These are phyloP conservation scores for Penaeus vannamei DNA, from an alignment of 1,140 invertebrate genomes.

Conservation along the genomic window DNA sequence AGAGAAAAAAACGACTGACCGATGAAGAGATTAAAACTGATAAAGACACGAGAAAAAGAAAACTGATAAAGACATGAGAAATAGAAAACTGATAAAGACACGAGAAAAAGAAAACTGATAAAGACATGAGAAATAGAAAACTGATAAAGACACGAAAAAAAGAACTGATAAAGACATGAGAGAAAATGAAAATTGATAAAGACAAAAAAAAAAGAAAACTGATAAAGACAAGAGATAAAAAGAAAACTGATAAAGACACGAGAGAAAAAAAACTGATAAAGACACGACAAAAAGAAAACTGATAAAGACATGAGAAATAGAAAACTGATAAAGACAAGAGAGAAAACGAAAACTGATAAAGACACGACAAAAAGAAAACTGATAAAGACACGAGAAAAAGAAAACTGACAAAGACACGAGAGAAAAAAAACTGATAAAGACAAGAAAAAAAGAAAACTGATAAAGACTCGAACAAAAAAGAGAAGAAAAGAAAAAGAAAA, in stretches of 20 bases:
- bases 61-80: not conserved
- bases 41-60: not conserved
- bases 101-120: not conserved
- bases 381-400: not conserved
- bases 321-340: not conserved
- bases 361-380: not conserved
- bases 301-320: not conserved
- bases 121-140: not conserved
- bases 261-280: not conserved
- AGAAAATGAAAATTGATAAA: not conserved
- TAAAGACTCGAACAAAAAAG: not conserved
- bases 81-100: not conserved
- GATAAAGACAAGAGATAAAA: not conserved
- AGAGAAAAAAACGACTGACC: not conserved
- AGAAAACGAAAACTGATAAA: not conserved
- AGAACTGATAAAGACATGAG: not conserved
- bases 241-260: not conserved
- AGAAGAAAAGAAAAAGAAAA: not conserved
- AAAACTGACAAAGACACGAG: not conserved
- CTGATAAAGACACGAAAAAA: not conserved
- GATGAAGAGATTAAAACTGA: not conserved
- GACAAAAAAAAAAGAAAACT: not conserved
- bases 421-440: not conserved
- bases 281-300: not conserved
- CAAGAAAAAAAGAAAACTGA: not conserved